phyloP scores from a whole-genome alignment of 2,888 invertebrate genomes.

The Cactoblastis cactorum region DNA sequence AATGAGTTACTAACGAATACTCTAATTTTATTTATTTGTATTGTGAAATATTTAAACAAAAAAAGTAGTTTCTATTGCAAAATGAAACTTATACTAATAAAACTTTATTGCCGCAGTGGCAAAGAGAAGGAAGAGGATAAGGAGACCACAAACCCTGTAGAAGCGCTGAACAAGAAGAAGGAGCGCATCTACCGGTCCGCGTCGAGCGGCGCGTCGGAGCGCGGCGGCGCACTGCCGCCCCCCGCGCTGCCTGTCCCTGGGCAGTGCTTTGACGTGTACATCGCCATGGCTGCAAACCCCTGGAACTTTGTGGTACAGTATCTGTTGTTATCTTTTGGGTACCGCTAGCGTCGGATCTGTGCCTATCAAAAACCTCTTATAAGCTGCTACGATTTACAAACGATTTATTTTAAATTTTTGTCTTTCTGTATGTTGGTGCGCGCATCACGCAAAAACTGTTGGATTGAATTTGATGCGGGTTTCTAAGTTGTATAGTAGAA shows the following conservation, averaged over 20 bases:
- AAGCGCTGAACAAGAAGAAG: conserved; percentile 64
- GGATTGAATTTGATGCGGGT: too few species aligned
- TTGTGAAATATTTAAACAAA: not conserved
- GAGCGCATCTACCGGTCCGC: conserved; percentile 64
- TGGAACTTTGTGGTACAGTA: conserved; percentile 86
- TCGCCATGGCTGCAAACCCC: conserved; percentile 88
- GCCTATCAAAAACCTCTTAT: too few species aligned
- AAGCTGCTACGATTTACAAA: too few species aligned
- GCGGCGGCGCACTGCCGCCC: conserved; percentile 45
- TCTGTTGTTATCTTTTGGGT: too few species aligned
- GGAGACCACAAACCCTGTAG: conserved; percentile 49
- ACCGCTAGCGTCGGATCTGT: too few species aligned
- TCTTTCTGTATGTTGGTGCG: too few species aligned
- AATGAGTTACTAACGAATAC: too few species aligned
- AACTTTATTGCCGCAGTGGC: conserved; percentile 34
- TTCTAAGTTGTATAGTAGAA: too few species aligned
- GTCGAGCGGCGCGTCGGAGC: conserved; percentile 32
- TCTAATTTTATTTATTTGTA: too few species aligned
- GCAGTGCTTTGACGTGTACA: conserved; percentile 83
- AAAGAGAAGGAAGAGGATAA: conserved; percentile 50
- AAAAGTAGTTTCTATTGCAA: not conserved
- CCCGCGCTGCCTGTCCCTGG: conserved; percentile 64
- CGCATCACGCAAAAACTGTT: too few species aligned
- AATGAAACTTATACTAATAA: not conserved
- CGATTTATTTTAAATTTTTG: too few species aligned